Evolutionary conservation across 2,113 vertebrate species (phyloP).

Genomic region (Elgaria multicarinata): DNA sequence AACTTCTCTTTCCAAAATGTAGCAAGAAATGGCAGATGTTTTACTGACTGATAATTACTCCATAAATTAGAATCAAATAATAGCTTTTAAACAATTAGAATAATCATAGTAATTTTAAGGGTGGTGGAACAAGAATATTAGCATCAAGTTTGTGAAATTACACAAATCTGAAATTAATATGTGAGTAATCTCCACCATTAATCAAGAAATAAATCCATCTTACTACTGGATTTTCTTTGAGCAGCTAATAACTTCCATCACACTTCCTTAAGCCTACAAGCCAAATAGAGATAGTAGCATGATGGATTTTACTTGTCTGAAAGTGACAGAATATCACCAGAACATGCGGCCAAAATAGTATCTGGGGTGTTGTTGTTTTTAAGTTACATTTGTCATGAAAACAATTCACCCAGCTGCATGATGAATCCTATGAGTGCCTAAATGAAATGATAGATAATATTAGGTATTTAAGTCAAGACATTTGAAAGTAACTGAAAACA

Average conservation of each 20-base stretch:
- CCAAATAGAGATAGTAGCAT: conserved; percentile 81
- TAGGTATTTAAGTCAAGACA: background rate
- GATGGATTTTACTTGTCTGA: conserved; percentile 78
- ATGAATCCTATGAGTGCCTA: conserved; percentile 46
- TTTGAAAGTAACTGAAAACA: background rate
- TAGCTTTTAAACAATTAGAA: conserved; percentile 80
- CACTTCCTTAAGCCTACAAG: conserved; percentile 76
- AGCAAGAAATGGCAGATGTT: conserved; percentile 77
- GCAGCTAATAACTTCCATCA: conserved; percentile 83
- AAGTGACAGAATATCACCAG: conserved; percentile 77
- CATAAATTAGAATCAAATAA: conserved; percentile 79
- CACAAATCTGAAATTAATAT: conserved; percentile 79
- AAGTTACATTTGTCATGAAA: conserved; percentile 76
- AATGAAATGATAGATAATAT: conserved; percentile 11
- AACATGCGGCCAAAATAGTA: conserved; percentile 69
- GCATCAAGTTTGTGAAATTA: conserved; percentile 75
- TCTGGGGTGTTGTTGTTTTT: conserved; percentile 64
- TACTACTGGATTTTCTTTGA: conserved; percentile 79
- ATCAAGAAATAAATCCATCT: conserved; percentile 82
- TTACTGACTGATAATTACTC: conserved; percentile 75
- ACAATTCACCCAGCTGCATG: conserved; percentile 72
- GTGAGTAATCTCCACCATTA: conserved; percentile 82
- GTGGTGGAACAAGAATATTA: conserved; percentile 78
- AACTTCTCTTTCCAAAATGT: conserved; percentile 71
- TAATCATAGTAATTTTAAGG: conserved; percentile 84